These are phyloP conservation scores for Otus scops DNA, from an alignment of 2,797 vertebrate species.

Conservation along the genomic window DNA sequence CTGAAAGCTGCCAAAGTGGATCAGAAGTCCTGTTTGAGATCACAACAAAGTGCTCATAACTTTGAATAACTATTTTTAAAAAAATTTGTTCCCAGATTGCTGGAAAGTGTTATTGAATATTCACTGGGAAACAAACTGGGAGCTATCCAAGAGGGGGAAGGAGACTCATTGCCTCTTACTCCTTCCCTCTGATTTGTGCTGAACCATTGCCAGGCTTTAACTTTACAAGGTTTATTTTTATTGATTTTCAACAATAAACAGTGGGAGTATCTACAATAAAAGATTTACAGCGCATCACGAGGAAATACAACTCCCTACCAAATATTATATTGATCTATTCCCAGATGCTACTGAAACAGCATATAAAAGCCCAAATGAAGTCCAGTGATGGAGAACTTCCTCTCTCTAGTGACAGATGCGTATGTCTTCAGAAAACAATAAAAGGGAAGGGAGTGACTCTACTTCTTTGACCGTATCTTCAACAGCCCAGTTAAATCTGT, in stretches of 20 bases:
- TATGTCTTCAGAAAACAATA: constrained; percentile 52
- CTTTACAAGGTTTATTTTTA: constrained; percentile 63
- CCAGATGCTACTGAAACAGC: constrained; percentile 46
- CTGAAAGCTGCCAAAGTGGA: not conserved
- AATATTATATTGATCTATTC: constrained; percentile 42
- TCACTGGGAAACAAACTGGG: constrained; percentile 31
- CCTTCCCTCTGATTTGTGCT: constrained; percentile 27
- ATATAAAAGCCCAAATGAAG: constrained; percentile 22
- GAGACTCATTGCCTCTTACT: constrained; percentile 5
- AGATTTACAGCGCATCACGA: constrained; percentile 23
- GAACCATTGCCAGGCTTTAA: constrained; percentile 33
- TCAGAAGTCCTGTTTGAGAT: not conserved
- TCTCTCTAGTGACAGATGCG: constrained; percentile 15
- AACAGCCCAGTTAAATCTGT: constrained; percentile 60
- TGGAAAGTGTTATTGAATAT: constrained; percentile 24
- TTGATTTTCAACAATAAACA: constrained; percentile 55
- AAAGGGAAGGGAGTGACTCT: constrained; percentile 48
- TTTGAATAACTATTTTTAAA: not conserved
- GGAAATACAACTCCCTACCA: constrained; percentile 18
- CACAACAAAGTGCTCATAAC: not conserved
- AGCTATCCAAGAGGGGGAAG: not conserved
- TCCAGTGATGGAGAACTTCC: constrained; percentile 38
- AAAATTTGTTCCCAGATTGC: constrained; percentile 3
- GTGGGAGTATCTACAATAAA: constrained; percentile 47
- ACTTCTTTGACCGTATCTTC: constrained; percentile 44